Conservation (phyloP, 2,113 vertebrate genomes). For the Mixornis gularis region DNA sequence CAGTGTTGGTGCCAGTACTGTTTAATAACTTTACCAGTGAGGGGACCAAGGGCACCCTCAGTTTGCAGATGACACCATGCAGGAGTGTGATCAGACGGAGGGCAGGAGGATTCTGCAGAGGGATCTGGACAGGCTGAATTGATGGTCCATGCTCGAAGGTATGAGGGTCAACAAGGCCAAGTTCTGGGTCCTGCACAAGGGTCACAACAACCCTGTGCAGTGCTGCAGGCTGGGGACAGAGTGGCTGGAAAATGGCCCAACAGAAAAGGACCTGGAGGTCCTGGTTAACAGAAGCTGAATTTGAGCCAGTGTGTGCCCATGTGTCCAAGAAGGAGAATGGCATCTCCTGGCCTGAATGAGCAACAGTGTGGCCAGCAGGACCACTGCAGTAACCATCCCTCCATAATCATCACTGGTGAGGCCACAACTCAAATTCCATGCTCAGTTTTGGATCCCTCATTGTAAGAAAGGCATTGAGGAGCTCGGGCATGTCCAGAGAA, state of each 20-base stretch:
- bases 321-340: background rate
- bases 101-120: background rate
- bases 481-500: background rate
- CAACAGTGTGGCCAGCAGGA: background rate
- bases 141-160: too few species aligned
- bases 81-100: background rate
- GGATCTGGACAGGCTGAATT: background rate
- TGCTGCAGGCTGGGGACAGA: background rate
- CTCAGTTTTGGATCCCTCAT: background rate
- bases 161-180: background rate
- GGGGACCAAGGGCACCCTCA: background rate
- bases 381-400: background rate
- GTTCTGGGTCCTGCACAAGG: background rate
- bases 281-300: background rate
- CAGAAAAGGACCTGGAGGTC: background rate
- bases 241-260: background rate
- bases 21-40: background rate
- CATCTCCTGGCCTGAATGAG: background rate
- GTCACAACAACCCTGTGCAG: background rate
- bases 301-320: background rate
- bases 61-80: background rate
- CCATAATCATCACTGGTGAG: background rate
- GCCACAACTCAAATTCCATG: background rate
- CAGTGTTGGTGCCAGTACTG: background rate
- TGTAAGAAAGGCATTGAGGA: background rate